These are phyloP conservation scores for Danio choprae DNA, from an alignment of 2,797 vertebrate species.

Conservation along the genomic window DNA sequence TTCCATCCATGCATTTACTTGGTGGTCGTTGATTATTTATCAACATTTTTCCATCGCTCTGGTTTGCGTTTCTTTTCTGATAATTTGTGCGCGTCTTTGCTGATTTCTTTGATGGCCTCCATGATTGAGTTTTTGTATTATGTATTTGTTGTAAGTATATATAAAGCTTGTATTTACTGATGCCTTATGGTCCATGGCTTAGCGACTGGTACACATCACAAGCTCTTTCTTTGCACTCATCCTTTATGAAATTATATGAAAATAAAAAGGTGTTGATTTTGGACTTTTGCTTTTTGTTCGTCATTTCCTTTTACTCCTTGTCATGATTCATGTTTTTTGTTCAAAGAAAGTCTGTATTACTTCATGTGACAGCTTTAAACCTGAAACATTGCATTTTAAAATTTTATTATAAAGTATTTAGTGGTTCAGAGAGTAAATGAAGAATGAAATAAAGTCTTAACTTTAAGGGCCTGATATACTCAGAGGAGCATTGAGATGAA, in stretches of 20 bases:
- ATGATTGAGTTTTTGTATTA: slow-evolving; percentile 76
- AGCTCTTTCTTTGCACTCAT: slow-evolving; percentile 85
- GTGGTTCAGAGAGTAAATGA: not conserved
- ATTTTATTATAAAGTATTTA: not conserved
- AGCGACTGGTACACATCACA: slow-evolving; percentile 79
- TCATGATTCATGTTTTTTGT: slow-evolving; percentile 74
- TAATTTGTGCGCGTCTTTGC: slow-evolving; percentile 55
- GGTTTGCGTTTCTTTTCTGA: slow-evolving; percentile 71
- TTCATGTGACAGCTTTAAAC: not conserved
- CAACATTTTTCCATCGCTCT: slow-evolving; percentile 69
- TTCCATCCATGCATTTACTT: slow-evolving; percentile 22
- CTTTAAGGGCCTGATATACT: too few species aligned
- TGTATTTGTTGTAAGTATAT: slow-evolving; percentile 73
- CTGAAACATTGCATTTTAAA: too few species aligned
- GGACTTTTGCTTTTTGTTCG: slow-evolving; percentile 79
- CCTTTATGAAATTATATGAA: slow-evolving; percentile 81
- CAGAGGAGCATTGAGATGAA: too few species aligned
- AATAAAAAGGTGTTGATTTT: slow-evolving; percentile 84
- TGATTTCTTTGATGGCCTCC: slow-evolving; percentile 57
- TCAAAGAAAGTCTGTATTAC: slow-evolving; percentile 50
- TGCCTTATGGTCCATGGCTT: slow-evolving; percentile 83
- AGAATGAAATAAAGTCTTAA: not conserved
- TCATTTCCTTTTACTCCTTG: slow-evolving; percentile 71
- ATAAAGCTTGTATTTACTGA: slow-evolving; percentile 82
- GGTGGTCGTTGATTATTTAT: slow-evolving; percentile 26